These are phyloP conservation scores for Stegostoma tigrinum DNA, from an alignment of 2,113 vertebrate species.

Conservation along the genomic window DNA sequence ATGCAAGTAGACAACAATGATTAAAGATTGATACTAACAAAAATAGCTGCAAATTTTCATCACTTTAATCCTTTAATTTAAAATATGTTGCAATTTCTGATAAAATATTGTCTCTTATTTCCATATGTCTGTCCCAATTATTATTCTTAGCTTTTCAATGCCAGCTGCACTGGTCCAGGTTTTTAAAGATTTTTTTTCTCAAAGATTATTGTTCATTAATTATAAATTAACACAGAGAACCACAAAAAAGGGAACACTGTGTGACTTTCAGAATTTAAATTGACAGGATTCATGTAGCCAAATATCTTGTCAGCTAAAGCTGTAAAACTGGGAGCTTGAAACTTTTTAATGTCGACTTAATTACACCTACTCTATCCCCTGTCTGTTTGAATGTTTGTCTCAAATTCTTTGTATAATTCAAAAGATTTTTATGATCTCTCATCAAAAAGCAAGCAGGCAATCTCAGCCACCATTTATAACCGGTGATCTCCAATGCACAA, in stretches of 20 bases:
- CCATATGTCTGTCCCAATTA: neutral
- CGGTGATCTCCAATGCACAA: constrained; percentile 63
- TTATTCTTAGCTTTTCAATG: neutral
- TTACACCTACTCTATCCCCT: neutral
- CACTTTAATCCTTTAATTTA: neutral
- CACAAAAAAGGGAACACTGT: neutral
- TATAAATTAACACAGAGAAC: neutral
- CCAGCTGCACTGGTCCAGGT: neutral
- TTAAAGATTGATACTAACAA: neutral
- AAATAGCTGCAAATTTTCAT: neutral
- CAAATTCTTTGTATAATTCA: neutral
- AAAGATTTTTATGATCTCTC: constrained; percentile 8
- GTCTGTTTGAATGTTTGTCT: neutral
- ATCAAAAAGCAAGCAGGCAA: constrained; percentile 40
- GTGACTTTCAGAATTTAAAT: neutral
- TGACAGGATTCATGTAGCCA: neutral
- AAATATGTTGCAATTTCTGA: neutral
- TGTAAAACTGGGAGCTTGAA: neutral
- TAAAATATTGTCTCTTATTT: neutral
- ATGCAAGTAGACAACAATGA: neutral
- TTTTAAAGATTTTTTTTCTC: neutral
- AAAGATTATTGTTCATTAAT: neutral
- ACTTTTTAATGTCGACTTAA: neutral
- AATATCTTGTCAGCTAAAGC: neutral
- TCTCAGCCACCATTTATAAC: constrained; percentile 58